Conservation (phyloP, 1,140 invertebrate species). For the Cyclargus thomasi region DNA sequence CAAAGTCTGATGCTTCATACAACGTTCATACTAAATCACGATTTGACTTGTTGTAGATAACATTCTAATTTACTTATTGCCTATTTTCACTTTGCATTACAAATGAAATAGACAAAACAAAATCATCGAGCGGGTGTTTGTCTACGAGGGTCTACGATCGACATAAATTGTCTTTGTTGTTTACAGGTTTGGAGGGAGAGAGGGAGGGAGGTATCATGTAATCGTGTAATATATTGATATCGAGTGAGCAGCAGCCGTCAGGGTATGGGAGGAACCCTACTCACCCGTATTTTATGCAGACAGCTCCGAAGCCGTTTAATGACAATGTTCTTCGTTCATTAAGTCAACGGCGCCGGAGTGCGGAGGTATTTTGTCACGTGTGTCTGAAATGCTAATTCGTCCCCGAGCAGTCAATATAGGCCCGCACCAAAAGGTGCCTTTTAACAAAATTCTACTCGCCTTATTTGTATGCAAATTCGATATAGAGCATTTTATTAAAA, state of each 20-base stretch:
- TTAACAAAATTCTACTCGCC: slow-evolving; percentile 40
- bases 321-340: slow-evolving; percentile 65
- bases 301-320: slow-evolving; percentile 55
- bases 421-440: slow-evolving; percentile 45
- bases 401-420: slow-evolving; percentile 60
- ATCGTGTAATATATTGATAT: not conserved
- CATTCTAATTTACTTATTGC: no score
- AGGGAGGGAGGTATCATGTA: not conserved
- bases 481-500: slow-evolving; percentile 22
- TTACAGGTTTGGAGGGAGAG: not conserved
- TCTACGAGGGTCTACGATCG: not conserved
- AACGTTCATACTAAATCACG: no score
- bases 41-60: no score
- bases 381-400: slow-evolving; percentile 70
- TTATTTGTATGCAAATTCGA: slow-evolving; percentile 34
- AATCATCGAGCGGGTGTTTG: not conserved
- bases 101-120: no score
- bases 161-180: not conserved
- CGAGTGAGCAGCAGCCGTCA: not conserved
- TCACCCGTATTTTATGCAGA: slow-evolving; percentile 28
- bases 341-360: slow-evolving; percentile 47
- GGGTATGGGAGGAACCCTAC: slow-evolving; percentile 18
- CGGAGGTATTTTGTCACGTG: slow-evolving; percentile 56
- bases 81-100: no score
- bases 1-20: no score